Base-by-base conservation (phyloP, 2,113 vertebrate genomes). In the Nothoprocta pentlandii region DNA sequence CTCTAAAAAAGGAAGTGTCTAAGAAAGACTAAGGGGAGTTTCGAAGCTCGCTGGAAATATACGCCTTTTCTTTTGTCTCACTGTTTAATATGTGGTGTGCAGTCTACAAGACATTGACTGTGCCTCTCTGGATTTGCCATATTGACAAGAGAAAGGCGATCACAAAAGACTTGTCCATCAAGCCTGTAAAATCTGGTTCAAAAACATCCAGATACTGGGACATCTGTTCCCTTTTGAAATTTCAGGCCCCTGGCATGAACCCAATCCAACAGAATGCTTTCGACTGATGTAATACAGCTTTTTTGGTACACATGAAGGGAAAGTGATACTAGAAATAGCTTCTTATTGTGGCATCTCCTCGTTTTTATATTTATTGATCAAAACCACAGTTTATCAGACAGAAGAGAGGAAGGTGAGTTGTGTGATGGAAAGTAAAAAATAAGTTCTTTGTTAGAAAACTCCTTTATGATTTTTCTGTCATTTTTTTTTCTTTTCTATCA, bases 1-100 rank as follows among this genome's bases (percentile, higher is more conserved):
- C 59, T 95, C 41, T 77, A 70, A 61, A 87, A 95, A 87, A 87
- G 76, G 74, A 95, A 85, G 69, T 12, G 30, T 44, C 2, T 13
- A 42, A 59, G 34, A 84, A 87, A 87, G 26, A 66, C 80, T 70
- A 80, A 56, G 54, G 54, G 25, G 36, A 39, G 9, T 15, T 62
- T 79, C 67, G 53, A 85, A 80, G 44, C 34, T 47, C 36, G 16
- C 26, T 42, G 12, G n/a, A 54, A 94, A 84, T 16, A 74, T 51
- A 81, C 3, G 62, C 25, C 42, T 70, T 46, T 83, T 26, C 42
- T 94, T 95, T 90, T 71, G 49, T 95, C 30, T 26, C 78, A 90
- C 90, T 90, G 47, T 54, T 87, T 76, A 80, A 68, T 34, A n/a
- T 9, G 6, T 6, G 49, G 15, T 13, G 4, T 47, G 39, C 34